Evolutionary conservation across 2,888 invertebrate species (phyloP).

Genomic region (Drosophila mercatorum): DNA sequence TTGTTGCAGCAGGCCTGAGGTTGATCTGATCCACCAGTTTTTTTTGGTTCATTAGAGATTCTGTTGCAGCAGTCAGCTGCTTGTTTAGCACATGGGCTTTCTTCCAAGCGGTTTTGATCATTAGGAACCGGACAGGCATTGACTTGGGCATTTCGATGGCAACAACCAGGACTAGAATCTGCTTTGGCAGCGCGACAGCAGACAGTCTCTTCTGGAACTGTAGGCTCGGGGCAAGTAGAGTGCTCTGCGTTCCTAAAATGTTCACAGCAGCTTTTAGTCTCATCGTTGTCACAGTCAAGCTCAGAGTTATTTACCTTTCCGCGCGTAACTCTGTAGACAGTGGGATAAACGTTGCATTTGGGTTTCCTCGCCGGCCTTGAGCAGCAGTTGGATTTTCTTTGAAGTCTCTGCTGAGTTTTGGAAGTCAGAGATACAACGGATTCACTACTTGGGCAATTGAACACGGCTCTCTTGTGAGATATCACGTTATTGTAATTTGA

Average conservation of each 20-base stretch:
- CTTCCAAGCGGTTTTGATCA: too few relatives aligned
- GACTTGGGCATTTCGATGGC: not conserved
- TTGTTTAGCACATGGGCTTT: too few relatives aligned
- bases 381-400: not conserved
- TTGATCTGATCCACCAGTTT: not conserved
- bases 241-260: slow-evolving; percentile 17
- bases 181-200: not conserved
- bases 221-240: not conserved
- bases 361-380: slow-evolving; percentile 3
- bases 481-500: not conserved
- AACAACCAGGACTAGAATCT: not conserved
- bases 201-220: not conserved
- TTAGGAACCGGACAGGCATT: too few relatives aligned
- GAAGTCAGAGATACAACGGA: not conserved
- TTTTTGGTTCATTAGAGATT: too few relatives aligned
- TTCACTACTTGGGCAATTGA: slow-evolving; percentile 2
- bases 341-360: slow-evolving; percentile 43
- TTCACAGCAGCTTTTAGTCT: slow-evolving; percentile 5
- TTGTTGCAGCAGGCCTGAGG: not conserved
- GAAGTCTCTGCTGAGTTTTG: not conserved
- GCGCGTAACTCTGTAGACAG: slow-evolving; percentile 28
- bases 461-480: too few relatives aligned
- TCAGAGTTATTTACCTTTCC: slow-evolving; percentile 39
- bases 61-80: too few relatives aligned
- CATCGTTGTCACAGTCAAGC: slow-evolving; percentile 6